These are phyloP conservation scores for Solea senegalensis DNA, from an alignment of 2,113 vertebrate genomes.

Conservation along the genomic window DNA sequence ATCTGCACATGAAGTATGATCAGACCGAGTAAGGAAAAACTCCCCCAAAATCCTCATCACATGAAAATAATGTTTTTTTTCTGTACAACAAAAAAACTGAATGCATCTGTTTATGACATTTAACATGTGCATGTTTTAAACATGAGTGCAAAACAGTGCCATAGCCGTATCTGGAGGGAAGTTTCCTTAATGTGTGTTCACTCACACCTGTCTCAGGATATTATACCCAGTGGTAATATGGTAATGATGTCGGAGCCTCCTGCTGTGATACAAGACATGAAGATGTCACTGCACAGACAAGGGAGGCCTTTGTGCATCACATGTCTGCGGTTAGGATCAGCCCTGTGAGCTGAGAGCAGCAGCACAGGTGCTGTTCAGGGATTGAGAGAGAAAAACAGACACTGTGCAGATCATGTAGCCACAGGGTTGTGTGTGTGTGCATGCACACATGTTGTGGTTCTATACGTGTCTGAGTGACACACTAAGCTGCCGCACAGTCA, in stretches of 20 bases:
- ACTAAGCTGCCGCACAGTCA: slow-evolving; percentile 28
- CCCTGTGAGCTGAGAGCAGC: slow-evolving; percentile 51
- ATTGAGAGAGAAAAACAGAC: slow-evolving; percentile 45
- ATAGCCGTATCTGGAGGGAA: not conserved
- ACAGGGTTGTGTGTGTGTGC: slow-evolving; percentile 39
- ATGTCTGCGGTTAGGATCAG: slow-evolving; percentile 38
- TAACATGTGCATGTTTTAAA: no score
- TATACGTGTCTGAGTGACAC: slow-evolving; percentile 15
- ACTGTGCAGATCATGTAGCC: slow-evolving; percentile 60
- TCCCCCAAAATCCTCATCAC: no score
- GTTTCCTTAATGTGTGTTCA: not conserved
- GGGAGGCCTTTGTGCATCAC: slow-evolving; percentile 34
- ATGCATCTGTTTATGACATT: no score
- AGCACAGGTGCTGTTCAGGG: slow-evolving; percentile 53
- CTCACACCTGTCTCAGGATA: slow-evolving; percentile 3
- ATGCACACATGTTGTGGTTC: not conserved
- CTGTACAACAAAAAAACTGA: no score
- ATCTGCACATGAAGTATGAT: no score
- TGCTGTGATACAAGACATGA: slow-evolving; percentile 1
- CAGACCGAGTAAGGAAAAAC: no score
- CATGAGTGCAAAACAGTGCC: no score
- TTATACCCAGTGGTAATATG: not conserved
- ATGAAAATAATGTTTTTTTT: no score
- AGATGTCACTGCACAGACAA: not conserved
- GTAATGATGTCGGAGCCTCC: not conserved